Percentiles rank a stretch among this genome's conserved stretches.
phyloP scores from a whole-genome alignment of 2,888 invertebrate genomes.

The Agrochola litura region DNA sequence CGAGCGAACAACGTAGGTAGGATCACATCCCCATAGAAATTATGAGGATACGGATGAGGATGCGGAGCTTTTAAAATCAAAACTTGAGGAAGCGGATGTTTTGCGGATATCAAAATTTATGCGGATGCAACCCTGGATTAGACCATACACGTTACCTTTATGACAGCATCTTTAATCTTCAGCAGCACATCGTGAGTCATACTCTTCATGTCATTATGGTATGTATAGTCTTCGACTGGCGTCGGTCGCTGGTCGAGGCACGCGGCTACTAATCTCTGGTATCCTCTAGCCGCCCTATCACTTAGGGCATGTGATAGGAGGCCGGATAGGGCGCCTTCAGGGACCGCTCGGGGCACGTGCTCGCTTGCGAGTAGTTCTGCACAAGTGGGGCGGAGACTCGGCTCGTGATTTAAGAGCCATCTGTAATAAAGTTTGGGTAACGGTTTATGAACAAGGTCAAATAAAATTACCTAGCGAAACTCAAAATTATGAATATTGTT shows the following conservation, averaged over 20 bases:
- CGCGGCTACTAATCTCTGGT: slow-evolving; percentile 79
- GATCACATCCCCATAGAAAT: too few species aligned
- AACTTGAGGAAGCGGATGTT: too few species aligned
- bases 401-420: slow-evolving; percentile 96
- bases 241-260: slow-evolving; percentile 89
- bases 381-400: slow-evolving; percentile 95
- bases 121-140: too few species aligned
- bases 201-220: slow-evolving; percentile 89
- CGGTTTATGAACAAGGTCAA: background rate
- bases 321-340: slow-evolving; percentile 96
- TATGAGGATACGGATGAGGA: too few species aligned
- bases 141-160: slow-evolving; percentile 68
- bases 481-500: too few species aligned
- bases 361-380: slow-evolving; percentile 95
- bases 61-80: too few species aligned
- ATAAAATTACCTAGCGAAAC: too few species aligned
- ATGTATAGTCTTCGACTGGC: slow-evolving; percentile 94
- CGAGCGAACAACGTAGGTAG: too few species aligned
- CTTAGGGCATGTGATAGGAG: slow-evolving; percentile 95
- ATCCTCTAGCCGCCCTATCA: slow-evolving; percentile 91
- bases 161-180: slow-evolving; percentile 76
- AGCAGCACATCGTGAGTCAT: slow-evolving; percentile 71
- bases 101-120: too few species aligned
- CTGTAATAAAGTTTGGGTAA: slow-evolving; percentile 63
- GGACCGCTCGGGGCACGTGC: slow-evolving; percentile 96